These are phyloP conservation scores for Hirtodrosophila confusa DNA, from an alignment of 2,888 invertebrate genomes.

Conservation along the genomic window DNA sequence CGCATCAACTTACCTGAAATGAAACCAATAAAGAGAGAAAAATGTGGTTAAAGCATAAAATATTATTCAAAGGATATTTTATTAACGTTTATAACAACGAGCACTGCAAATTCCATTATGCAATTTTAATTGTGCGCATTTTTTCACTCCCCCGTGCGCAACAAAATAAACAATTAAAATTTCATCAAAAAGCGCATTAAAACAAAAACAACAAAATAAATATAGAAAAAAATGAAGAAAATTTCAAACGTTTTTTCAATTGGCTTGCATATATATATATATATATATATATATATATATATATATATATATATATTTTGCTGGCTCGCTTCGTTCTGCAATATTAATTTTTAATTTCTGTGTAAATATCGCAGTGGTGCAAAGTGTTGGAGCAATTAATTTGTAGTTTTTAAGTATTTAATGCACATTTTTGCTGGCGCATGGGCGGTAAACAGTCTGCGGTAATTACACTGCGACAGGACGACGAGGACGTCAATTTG, in stretches of 20 bases:
- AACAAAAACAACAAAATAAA: too few relatives aligned
- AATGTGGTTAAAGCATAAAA: constrained; percentile 2
- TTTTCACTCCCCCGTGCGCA: constrained; percentile 7
- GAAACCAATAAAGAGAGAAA: constrained; percentile 13
- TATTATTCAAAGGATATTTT: constrained; percentile 18
- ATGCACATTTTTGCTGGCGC: constrained; percentile 27
- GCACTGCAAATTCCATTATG: constrained; percentile 25
- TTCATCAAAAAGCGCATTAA: constrained; percentile 47
- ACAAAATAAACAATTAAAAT: constrained; percentile 56
- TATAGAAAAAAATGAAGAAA: too few relatives aligned
- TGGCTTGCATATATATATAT: neutral
- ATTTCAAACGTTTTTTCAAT: constrained; percentile 8
- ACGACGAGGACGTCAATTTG: constrained; percentile 20
- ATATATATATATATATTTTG: constrained; percentile 10
- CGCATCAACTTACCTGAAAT: constrained; percentile 40
- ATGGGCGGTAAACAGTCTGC: constrained; percentile 15
- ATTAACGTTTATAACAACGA: constrained; percentile 15
- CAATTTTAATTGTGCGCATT: constrained; percentile 22
- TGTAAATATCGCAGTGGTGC: constrained; percentile 54
- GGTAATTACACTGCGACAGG: constrained; percentile 59
- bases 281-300: too few relatives aligned
- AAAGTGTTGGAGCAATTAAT: constrained; percentile 62
- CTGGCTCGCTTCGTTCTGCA: constrained; percentile 10
- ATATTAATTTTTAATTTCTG: constrained; percentile 71
- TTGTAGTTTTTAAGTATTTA: constrained; percentile 59